A percentile compares a stretch with the other conserved stretches of the same genome.
Evolutionary conservation across 2,888 invertebrate genomes (phyloP).

Genomic region (Brassicogethes aeneus): DNA sequence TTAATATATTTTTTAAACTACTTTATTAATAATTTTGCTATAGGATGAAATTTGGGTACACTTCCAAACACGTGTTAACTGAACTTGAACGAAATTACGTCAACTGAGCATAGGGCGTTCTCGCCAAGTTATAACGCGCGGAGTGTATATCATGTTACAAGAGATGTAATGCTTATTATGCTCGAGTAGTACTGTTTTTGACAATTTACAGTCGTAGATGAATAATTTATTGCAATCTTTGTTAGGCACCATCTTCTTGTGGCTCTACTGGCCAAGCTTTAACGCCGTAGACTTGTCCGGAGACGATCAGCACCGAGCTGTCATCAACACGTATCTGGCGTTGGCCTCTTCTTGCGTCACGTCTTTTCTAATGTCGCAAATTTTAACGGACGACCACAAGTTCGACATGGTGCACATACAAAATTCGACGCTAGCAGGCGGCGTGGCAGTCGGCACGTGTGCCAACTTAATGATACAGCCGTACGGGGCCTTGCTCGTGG

Average conservation of each 20-base stretch:
- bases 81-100: no score
- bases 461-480: slow-evolving; percentile 76
- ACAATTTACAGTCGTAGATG: no score
- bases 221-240: no score
- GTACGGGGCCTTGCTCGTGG: slow-evolving; percentile 74
- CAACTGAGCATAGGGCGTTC: no score
- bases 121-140: no score
- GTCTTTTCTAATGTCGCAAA: slow-evolving; percentile 74
- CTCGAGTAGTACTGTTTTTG: no score
- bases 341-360: slow-evolving; percentile 74
- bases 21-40: no score
- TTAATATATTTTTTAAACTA: no score
- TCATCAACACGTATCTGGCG: slow-evolving; percentile 89
- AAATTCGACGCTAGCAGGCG: slow-evolving; percentile 89
- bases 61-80: no score
- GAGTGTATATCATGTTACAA: no score
- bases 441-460: slow-evolving; percentile 83
- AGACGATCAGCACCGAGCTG: slow-evolving; percentile 71
- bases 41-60: no score
- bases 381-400: slow-evolving; percentile 63
- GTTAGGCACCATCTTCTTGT: slow-evolving; percentile 82
- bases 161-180: no score
- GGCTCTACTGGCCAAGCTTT: slow-evolving; percentile 97
- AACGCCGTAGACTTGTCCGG: slow-evolving; percentile 72
- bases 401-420: slow-evolving; percentile 91